Base-by-base conservation (phyloP, 2,888 invertebrate species). In the Ophion costatus region DNA sequence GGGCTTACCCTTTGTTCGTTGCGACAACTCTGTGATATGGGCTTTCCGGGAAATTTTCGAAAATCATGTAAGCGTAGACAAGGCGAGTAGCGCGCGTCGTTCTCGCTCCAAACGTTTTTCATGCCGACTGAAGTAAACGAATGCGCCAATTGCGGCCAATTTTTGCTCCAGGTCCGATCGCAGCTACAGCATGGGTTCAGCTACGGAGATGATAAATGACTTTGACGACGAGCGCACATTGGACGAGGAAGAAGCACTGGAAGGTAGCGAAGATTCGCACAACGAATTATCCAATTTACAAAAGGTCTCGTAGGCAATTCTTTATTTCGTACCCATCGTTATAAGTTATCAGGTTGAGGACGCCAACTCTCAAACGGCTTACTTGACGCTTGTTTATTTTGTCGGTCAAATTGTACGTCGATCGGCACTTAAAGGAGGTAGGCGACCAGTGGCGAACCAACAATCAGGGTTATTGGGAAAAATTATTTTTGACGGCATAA, bases 141-240 rank as follows among this genome's bases (percentile, higher is more conserved):
- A 61, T 61, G 14, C 9, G 14, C 6, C 10, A 2, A 38, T 22
- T 7, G 14, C 9, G 10, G 17, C 22, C 20, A 24, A 6, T n/a
- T 56, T 33, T 33, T n/a, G 6, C 7, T 56, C 33, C 82, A 93
- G 93, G 92, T 92, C 92, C 85, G 94, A 94, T 88, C 94, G 94
- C 91, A 95, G 95, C 92, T 95, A 94, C 90, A 93, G 97, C 91
- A 98, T 98, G 95, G 98, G 98, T 94, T 98, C 98, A 87, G 96
- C 98, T 88, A 96, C 98, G 93, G 98, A 98, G 98, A 97, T 99
- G 95, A 97, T 98, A 87, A 98, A 99, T 96, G 99, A 99, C 94
- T 98, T 98, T 94, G 99, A 99, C 94, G 99, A 99, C 95, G 99
- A 99, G 94, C 96, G 98, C 93, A 99, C 99, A 86, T 94, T 99